Evolutionary conservation across 2,888 invertebrate species (phyloP).

Genomic region (Drosophila neonasuta): DNA sequence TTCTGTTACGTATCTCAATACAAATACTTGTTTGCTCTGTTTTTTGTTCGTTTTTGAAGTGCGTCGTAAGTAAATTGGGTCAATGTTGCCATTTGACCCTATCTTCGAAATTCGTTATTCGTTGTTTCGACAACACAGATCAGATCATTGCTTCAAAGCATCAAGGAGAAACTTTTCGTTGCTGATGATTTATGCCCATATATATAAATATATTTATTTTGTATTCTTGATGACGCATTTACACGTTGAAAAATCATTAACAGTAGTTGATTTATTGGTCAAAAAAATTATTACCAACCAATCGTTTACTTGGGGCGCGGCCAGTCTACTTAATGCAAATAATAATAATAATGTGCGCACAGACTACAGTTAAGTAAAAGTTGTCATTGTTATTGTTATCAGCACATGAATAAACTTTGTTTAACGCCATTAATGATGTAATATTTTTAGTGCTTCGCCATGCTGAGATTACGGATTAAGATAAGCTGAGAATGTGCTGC

Average conservation of each 20-base stretch:
- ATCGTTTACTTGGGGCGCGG: conserved; percentile 39
- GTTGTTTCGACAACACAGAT: conserved; percentile 10
- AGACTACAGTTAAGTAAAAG: conserved; percentile 10
- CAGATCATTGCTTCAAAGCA: neutral
- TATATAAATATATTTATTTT: conserved; percentile 1
- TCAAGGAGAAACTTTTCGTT: neutral
- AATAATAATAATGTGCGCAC: conserved; percentile 22
- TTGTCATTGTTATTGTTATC: conserved; percentile 35
- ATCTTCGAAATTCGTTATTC: conserved; percentile 13
- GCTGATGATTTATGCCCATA: neutral
- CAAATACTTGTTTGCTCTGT: conserved; percentile 55
- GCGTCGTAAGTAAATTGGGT: conserved; percentile 57
- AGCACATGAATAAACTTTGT: conserved; percentile 40
- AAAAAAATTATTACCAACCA: conserved; percentile 32
- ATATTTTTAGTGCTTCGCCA: conserved; percentile 28
- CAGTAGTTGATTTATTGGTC: conserved; percentile 41
- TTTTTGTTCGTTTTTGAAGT: conserved; percentile 48
- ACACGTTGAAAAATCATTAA: conserved; percentile 46
- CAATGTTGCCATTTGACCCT: conserved; percentile 60
- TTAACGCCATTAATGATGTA: conserved; percentile 44
- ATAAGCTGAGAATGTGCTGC: conserved; percentile 23
- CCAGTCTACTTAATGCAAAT: neutral
- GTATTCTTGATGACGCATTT: conserved; percentile 46
- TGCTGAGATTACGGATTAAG: conserved; percentile 11
- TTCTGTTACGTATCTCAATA: conserved; percentile 52